phyloP scores from a whole-genome alignment of 2,797 vertebrate species.

The Perodicticus potto region DNA sequence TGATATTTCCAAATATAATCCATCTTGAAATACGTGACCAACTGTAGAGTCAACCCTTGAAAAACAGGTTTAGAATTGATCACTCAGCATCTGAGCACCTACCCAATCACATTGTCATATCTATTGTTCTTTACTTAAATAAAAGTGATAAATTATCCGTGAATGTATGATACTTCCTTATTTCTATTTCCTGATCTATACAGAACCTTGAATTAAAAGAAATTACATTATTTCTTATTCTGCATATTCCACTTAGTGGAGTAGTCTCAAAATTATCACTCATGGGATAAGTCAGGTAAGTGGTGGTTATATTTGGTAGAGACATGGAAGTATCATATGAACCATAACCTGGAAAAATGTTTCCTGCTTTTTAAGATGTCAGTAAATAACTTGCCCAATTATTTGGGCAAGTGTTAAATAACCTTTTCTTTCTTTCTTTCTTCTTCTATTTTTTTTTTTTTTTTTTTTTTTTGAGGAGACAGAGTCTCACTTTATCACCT shows the following conservation, averaged over 20 bases:
- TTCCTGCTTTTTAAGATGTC: not conserved
- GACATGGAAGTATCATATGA: not conserved
- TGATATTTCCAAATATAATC: conserved; percentile 21
- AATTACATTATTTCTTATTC: not conserved
- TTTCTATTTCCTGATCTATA: not conserved
- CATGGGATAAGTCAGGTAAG: not conserved
- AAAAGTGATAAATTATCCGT: not conserved
- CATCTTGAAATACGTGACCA: conserved; percentile 13
- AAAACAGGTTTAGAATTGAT: not conserved
- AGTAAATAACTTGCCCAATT: not conserved
- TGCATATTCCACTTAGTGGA: not conserved
- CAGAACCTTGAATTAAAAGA: not conserved
- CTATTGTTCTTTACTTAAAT: not conserved
- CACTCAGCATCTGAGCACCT: not conserved
- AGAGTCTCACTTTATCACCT: too few species aligned
- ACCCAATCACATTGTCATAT: not conserved
- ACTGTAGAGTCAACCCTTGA: not conserved
- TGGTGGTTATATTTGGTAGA: not conserved
- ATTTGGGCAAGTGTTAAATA: not conserved
- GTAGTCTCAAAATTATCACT: conserved; percentile 1
- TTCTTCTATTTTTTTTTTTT: too few species aligned
- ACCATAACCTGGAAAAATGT: not conserved
- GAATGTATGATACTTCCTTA: not conserved
- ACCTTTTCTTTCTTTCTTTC: not conserved
- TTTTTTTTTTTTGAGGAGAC: too few species aligned